These are phyloP conservation scores for Sula dactylatra DNA, from an alignment of 2,113 vertebrate species.

Conservation along the genomic window DNA sequence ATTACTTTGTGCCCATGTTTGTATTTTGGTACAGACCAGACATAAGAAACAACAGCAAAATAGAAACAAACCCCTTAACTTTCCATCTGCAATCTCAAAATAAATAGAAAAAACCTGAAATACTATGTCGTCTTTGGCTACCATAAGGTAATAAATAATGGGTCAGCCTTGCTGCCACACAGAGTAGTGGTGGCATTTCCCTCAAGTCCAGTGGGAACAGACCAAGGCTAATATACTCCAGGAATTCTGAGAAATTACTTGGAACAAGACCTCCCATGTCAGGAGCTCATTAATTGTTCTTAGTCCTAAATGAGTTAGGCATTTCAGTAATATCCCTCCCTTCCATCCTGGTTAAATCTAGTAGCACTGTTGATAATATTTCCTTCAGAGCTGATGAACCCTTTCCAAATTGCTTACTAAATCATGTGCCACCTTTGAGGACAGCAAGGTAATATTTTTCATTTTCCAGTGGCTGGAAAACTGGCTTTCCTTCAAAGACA, in stretches of 20 bases:
- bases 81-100: slow-evolving; percentile 15
- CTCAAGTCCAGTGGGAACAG: background rate
- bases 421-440: slow-evolving; percentile 13
- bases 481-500: background rate
- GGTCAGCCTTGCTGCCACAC: background rate
- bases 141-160: background rate
- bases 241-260: slow-evolving; percentile 44
- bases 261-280: slow-evolving; percentile 26
- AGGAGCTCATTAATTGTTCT: background rate
- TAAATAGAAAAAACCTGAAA: background rate
- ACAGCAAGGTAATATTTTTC: background rate
- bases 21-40: background rate
- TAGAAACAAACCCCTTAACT: background rate
- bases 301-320: slow-evolving; percentile 1
- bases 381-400: slow-evolving; percentile 2
- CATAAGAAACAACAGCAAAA: slow-evolving; percentile 3
- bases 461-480: background rate
- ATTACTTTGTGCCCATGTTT: background rate
- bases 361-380: background rate
- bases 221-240: background rate
- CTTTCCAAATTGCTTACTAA: slow-evolving; percentile 20
- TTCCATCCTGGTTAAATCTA: slow-evolving; percentile 29
- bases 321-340: slow-evolving; percentile 29
- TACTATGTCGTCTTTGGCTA: background rate
- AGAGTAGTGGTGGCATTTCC: background rate